These are phyloP conservation scores for Leucozona laternaria DNA, from an alignment of 2,888 invertebrate genomes.

Conservation along the genomic window DNA sequence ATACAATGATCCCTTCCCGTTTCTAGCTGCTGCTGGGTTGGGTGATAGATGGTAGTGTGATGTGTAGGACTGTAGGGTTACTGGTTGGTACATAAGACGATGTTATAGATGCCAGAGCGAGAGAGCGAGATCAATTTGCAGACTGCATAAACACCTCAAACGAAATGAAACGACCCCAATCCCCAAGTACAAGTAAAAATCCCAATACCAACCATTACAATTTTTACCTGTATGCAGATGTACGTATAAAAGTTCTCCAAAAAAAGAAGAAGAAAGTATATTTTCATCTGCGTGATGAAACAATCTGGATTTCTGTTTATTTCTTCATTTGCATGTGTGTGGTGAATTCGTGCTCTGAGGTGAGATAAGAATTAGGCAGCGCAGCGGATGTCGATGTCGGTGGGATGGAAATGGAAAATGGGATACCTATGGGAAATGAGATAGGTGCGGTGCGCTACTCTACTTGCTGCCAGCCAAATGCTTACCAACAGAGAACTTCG, in stretches of 20 bases:
- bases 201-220: constrained; percentile 50
- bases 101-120: constrained; percentile 58
- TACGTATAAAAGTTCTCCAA: constrained; percentile 10
- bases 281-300: constrained; percentile 16
- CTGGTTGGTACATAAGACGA: constrained; percentile 56
- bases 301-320: constrained; percentile 29
- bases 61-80: neutral
- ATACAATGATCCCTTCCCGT: constrained; percentile 50
- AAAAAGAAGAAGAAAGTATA: constrained; percentile 19
- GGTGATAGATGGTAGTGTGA: neutral
- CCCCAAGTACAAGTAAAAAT: neutral
- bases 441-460: constrained; percentile 67
- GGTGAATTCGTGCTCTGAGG: constrained; percentile 43
- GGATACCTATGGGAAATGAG: too few species aligned
- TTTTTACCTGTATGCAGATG: constrained; percentile 11
- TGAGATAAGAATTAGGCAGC: constrained; percentile 60
- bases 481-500: constrained; percentile 21
- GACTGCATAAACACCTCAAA: constrained; percentile 36
- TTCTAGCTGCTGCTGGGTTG: neutral
- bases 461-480: constrained; percentile 31
- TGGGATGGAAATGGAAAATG: constrained; percentile 2
- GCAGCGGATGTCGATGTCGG: constrained; percentile 60
- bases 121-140: constrained; percentile 53
- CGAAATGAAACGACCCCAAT: neutral
- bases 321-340: constrained; percentile 22